A percentile compares a stretch with the other conserved stretches of the same genome.
phyloP scores from a whole-genome alignment of 2,888 invertebrate species.

The Lysandra bellargus region DNA sequence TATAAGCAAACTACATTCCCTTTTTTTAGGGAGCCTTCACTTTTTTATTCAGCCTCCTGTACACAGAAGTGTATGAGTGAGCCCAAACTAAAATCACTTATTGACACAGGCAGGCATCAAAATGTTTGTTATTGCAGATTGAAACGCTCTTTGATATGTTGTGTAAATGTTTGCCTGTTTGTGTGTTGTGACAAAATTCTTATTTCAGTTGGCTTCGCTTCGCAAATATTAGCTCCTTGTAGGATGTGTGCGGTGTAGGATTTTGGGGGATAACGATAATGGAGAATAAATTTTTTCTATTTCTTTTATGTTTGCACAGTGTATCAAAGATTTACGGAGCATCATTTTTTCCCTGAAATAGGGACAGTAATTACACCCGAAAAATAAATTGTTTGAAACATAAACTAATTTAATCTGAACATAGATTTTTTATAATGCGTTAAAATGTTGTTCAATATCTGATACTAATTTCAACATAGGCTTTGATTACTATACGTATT shows the following conservation, averaged over 20 bases:
- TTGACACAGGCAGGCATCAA: slow-evolving; percentile 52
- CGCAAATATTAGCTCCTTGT: slow-evolving; percentile 36
- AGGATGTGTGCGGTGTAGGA: background rate
- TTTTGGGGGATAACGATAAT: background rate
- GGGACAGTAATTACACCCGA: no score
- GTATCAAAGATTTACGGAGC: no score
- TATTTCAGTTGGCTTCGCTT: slow-evolving; percentile 41
- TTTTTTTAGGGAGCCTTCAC: no score
- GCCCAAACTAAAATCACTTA: slow-evolving; percentile 41
- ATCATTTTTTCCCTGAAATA: no score
- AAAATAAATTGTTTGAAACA: no score
- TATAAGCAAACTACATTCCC: no score
- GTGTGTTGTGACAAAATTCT: slow-evolving; percentile 43
- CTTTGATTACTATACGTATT: no score
- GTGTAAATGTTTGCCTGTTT: slow-evolving; percentile 54
- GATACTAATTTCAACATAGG: no score
- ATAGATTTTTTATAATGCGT: no score
- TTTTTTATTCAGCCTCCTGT: background rate
- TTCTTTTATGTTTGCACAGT: background rate
- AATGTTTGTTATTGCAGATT: slow-evolving; percentile 56
- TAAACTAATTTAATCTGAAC: no score
- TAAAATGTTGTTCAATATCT: no score
- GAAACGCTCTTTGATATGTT: slow-evolving; percentile 57
- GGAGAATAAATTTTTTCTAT: background rate
- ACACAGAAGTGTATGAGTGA: slow-evolving; percentile 16